Conservation (phyloP, 2,113 vertebrate species). For the Callorhinus ursinus region DNA sequence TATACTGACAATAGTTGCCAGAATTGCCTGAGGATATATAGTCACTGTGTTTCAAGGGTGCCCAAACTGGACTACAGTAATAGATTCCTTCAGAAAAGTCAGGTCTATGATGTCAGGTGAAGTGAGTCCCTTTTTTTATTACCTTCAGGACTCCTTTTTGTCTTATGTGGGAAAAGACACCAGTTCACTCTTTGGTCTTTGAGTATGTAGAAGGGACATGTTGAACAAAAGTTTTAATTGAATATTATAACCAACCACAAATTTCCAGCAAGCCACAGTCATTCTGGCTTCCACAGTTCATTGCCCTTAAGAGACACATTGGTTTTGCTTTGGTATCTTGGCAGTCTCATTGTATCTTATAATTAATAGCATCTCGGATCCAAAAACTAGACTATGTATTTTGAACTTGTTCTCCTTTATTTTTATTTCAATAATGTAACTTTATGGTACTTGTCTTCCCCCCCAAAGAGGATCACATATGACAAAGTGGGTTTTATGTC, state of each 20-base stretch:
- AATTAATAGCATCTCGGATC: background rate
- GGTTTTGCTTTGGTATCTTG: background rate
- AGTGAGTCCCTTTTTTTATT: background rate
- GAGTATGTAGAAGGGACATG: background rate
- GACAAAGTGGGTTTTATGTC: background rate
- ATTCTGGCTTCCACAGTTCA: background rate
- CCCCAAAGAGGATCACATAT: background rate
- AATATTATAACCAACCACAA: background rate
- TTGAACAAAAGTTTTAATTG: background rate
- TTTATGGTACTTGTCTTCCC: background rate
- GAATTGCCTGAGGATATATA: background rate
- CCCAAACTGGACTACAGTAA: background rate
- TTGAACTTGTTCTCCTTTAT: background rate
- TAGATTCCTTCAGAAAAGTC: background rate
- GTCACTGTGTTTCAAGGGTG: background rate
- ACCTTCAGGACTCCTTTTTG: background rate
- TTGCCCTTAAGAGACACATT: background rate
- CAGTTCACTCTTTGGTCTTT: background rate
- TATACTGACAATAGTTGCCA: background rate
- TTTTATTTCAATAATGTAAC: background rate
- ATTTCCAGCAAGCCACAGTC: background rate
- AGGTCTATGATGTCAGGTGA: background rate
- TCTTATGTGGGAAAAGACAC: background rate
- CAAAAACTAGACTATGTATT: background rate
- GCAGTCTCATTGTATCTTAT: background rate